A percentile compares a stretch with the other conserved stretches of the same genome.
Conservation (phyloP, 2,888 invertebrate genomes). For the Ernsta delagoae region DNA sequence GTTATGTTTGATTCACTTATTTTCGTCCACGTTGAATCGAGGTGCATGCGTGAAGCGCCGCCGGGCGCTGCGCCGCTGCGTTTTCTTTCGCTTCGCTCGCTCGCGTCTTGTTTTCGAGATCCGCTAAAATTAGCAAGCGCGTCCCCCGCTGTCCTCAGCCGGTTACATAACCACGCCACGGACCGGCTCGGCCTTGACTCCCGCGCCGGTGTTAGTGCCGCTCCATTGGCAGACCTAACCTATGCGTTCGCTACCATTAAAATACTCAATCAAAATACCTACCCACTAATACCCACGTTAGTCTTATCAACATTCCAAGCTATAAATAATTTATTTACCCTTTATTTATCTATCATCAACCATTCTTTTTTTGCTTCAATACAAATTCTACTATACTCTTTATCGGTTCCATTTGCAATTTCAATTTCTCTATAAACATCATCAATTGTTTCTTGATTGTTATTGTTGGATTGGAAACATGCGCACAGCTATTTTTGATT, state of each 20-base stretch:
- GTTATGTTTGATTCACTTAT: constrained; percentile 26
- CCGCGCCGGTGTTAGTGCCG: constrained; percentile 64
- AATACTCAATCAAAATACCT: constrained; percentile 8
- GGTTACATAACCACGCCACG: constrained; percentile 75
- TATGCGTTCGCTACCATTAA: constrained; percentile 17
- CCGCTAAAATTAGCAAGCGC: constrained; percentile 77
- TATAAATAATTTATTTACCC: no score
- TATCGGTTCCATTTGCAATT: not conserved
- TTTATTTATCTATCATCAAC: no score
- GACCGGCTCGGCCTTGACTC: constrained; percentile 78
- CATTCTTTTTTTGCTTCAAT: no score
- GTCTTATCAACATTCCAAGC: not conserved
- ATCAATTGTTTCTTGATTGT: not conserved
- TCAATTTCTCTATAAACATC: not conserved
- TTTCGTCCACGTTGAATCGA: constrained; percentile 34
- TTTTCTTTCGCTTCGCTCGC: constrained; percentile 53
- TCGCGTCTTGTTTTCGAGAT: constrained; percentile 71
- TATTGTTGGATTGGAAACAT: not conserved
- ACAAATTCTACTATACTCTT: no score
- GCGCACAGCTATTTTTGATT: constrained; percentile 8
- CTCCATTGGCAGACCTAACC: constrained; percentile 39
- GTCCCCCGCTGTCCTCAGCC: constrained; percentile 61
- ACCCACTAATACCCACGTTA: not conserved
- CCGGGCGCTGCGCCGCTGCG: constrained; percentile 47
- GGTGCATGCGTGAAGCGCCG: constrained; percentile 44